Conservation (phyloP, 2,113 vertebrate species). For the Malurus alboscapulatus region DNA sequence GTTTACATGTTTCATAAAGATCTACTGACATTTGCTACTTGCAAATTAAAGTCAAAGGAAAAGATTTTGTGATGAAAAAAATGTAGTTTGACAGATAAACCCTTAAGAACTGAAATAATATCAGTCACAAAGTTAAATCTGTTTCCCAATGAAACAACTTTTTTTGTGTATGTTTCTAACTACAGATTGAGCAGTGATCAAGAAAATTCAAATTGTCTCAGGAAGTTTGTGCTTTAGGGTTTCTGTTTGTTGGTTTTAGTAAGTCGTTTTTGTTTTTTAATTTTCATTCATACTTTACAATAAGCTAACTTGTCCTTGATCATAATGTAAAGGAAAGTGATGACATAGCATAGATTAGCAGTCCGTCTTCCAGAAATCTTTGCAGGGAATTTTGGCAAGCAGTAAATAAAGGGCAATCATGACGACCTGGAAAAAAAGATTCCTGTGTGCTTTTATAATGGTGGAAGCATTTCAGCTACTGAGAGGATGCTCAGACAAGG, state of each 20-base stretch:
- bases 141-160: neutral
- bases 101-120: neutral
- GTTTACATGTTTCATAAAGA: neutral
- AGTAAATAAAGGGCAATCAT: neutral
- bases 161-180: neutral
- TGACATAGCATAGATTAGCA: neutral
- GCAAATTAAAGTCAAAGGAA: neutral
- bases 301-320: neutral
- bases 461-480: neutral
- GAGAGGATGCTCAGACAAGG: neutral
- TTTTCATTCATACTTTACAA: neutral
- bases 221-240: neutral
- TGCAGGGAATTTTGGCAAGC: neutral
- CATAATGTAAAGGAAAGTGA: neutral
- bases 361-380: neutral
- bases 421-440: neutral
- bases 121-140: neutral
- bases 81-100: neutral
- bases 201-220: neutral
- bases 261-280: fast-evolving
- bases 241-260: neutral
- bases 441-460: neutral
- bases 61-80: neutral
- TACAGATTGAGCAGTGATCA: neutral
- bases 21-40: neutral